Conservation (phyloP, 2,888 invertebrate species). For the Pyrrhia umbra region DNA sequence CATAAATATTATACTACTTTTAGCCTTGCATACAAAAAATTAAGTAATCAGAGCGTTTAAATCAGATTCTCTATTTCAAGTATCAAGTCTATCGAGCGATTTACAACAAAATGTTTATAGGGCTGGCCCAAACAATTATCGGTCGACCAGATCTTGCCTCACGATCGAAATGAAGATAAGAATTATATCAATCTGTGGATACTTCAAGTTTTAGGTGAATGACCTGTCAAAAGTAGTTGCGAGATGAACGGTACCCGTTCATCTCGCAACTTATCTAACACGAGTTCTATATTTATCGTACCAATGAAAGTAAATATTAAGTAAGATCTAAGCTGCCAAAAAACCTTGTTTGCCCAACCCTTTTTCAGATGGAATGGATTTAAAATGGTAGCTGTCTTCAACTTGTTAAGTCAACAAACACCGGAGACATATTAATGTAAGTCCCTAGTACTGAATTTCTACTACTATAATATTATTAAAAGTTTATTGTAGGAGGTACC, state of each 20-base stretch:
- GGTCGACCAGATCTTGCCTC: conserved; percentile 35
- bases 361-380: no score
- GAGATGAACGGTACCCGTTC: background rate
- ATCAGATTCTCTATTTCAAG: background rate
- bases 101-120: conserved; percentile 24
- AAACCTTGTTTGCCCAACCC: no score
- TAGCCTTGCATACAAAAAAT: no score
- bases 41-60: no score
- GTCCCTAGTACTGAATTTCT: no score
- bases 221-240: conserved; percentile 6
- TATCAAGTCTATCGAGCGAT: conserved; percentile 10
- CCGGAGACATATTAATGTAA: no score
- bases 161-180: conserved; percentile 43
- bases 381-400: no score
- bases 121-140: conserved; percentile 46
- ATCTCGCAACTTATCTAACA: conserved; percentile 10
- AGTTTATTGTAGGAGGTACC: no score
- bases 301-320: conserved; percentile 17
- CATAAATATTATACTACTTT: no score
- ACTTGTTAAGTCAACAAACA: no score
- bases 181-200: conserved; percentile 32
- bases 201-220: conserved; percentile 27
- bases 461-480: no score
- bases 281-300: conserved; percentile 3
- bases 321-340: background rate